Conservation (phyloP, 2,888 invertebrate species). For the Prionchulus punctatus region DNA sequence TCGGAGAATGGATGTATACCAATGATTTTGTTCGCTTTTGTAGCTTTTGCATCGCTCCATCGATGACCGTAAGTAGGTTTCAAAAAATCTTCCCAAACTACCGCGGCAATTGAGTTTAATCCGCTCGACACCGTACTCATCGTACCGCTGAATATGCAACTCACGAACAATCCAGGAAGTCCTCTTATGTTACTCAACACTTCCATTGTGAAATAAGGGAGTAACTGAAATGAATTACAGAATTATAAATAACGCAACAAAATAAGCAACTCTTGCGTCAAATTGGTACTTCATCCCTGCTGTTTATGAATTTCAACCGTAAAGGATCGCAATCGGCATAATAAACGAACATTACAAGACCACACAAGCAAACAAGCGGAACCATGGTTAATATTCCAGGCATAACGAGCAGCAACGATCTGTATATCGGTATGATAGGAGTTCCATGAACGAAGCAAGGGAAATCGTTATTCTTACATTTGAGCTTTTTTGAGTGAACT, state of each 20-base stretch:
- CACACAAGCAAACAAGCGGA: slow-evolving; percentile 16
- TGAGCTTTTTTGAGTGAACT: slow-evolving; percentile 7
- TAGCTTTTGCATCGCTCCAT: not conserved
- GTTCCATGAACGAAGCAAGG: not conserved
- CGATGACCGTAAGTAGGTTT: not conserved
- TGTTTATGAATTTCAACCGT: slow-evolving; percentile 14
- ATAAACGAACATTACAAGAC: slow-evolving; percentile 23
- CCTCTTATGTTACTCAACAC: slow-evolving; percentile 8
- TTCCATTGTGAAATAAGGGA: slow-evolving; percentile 11
- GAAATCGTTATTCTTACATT: too few relatives aligned
- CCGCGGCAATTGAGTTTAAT: slow-evolving; percentile 13
- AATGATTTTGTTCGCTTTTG: not conserved
- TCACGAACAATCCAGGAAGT: slow-evolving; percentile 11
- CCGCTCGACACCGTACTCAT: slow-evolving; percentile 14
- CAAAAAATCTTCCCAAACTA: slow-evolving; percentile 14
- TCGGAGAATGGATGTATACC: not conserved
- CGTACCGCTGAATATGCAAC: slow-evolving; percentile 13
- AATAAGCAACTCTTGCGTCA: not conserved
- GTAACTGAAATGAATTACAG: slow-evolving; percentile 7
- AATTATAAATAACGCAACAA: not conserved
- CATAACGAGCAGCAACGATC: slow-evolving; percentile 6
- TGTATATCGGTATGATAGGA: not conserved
- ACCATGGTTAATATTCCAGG: slow-evolving; percentile 17
- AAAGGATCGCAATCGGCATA: slow-evolving; percentile 28
- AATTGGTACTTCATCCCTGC: slow-evolving; percentile 13